phyloP scores from a whole-genome alignment of 2,888 invertebrate species.

The Lycocerus yunnanus region DNA sequence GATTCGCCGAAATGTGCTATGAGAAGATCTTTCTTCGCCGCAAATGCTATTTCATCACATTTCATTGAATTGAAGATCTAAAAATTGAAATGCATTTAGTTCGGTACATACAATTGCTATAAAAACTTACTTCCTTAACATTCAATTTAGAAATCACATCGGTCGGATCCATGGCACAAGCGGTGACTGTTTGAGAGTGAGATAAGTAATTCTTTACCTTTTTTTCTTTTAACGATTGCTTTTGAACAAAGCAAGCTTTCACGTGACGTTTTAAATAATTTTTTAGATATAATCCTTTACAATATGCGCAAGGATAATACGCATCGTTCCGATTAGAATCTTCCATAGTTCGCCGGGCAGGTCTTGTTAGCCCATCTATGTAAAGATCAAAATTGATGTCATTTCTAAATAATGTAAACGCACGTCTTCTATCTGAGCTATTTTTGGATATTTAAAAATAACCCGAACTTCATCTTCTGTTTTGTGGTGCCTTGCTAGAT shows the following conservation, averaged over 20 bases:
- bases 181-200: neutral
- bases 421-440: neutral
- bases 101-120: too few relatives aligned
- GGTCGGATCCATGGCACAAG: slow-evolving; percentile 1
- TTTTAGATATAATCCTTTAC: neutral
- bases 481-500: neutral
- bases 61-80: slow-evolving; percentile 35
- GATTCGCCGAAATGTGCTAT: slow-evolving; percentile 34
- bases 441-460: neutral
- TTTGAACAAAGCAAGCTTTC: neutral
- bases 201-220: neutral
- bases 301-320: neutral
- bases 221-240: neutral
- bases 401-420: neutral
- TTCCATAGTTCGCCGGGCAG: neutral
- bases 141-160: slow-evolving; percentile 4
- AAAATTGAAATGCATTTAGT: slow-evolving; percentile 3
- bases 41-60: slow-evolving; percentile 32
- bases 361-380: neutral
- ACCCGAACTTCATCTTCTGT: neutral
- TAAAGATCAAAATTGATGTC: neutral
- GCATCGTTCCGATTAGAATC: neutral
- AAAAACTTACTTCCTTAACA: slow-evolving; percentile 3
- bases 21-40: slow-evolving; percentile 34
- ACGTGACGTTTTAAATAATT: neutral